A percentile compares a stretch with the other conserved stretches of the same genome.
phyloP scores from a whole-genome alignment of 2,797 vertebrate genomes.

The Triplophysa bombifrons region DNA sequence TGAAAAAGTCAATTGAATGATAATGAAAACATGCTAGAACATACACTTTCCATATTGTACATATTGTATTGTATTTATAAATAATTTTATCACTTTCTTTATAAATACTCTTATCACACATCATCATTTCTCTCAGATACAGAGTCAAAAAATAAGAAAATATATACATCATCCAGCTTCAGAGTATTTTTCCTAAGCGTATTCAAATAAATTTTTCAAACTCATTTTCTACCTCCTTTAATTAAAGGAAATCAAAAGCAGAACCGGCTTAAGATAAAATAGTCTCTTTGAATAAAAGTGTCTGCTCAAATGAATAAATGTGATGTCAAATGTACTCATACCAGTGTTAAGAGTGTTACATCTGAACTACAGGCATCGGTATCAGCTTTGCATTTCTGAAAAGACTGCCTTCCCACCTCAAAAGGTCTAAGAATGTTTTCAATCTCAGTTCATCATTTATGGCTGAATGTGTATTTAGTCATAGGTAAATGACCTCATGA shows the following conservation, averaged over 20 bases:
- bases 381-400: constrained; percentile 32
- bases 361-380: constrained; percentile 33
- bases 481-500: constrained; percentile 35
- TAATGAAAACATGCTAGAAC: constrained; percentile 18
- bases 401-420: constrained; percentile 32
- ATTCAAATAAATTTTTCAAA: background rate
- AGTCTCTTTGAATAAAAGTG: constrained; percentile 8
- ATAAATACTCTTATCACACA: constrained; percentile 29
- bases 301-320: background rate
- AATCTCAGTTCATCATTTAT: constrained; percentile 40
- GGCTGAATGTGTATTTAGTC: constrained; percentile 34
- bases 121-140: constrained; percentile 37
- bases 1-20: constrained; percentile 32
- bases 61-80: constrained; percentile 21
- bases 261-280: background rate
- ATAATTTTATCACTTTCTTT: constrained; percentile 22
- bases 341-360: constrained; percentile 3
- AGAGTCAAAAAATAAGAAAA: constrained; percentile 10
- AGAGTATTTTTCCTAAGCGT: background rate
- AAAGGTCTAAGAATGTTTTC: constrained; percentile 44
- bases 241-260: background rate
- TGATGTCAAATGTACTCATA: background rate
- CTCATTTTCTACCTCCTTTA: background rate
- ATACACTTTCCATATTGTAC: constrained; percentile 19
- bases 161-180: constrained; percentile 3